Conservation (phyloP, 2,888 invertebrate species). For the Calameuta idolon region DNA sequence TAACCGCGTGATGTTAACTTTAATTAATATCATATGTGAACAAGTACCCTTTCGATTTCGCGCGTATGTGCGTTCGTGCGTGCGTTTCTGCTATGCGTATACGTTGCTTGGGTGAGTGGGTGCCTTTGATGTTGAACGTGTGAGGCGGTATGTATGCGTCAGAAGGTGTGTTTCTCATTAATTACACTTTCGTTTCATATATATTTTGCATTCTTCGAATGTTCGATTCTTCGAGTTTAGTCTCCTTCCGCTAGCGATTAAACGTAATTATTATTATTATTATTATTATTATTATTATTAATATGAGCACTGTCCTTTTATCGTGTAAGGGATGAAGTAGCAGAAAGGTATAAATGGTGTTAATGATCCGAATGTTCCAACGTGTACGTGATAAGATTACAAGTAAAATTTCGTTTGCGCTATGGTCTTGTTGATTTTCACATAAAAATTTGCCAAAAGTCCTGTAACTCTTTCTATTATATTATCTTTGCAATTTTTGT, state of each 20-base stretch:
- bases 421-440: not conserved
- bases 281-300: too few species aligned
- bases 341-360: conserved; percentile 47
- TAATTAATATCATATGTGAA: not conserved
- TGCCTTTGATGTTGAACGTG: not conserved
- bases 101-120: not conserved
- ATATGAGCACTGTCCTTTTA: not conserved
- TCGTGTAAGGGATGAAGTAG: conserved; percentile 26
- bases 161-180: not conserved
- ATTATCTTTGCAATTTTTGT: not conserved
- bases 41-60: not conserved
- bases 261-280: not conserved
- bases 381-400: not conserved
- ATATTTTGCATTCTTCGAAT: not conserved
- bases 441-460: conserved; percentile 14
- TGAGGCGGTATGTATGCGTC: not conserved
- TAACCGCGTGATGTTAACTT: not conserved
- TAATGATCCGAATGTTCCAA: conserved; percentile 12
- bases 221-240: not conserved
- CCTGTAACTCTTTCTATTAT: conserved; percentile 12
- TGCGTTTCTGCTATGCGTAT: not conserved
- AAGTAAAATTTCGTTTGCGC: conserved; percentile 32
- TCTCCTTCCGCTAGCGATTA: not conserved
- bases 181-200: not conserved
- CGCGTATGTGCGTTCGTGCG: not conserved